Percentiles rank a stretch among this genome's conserved stretches.
These are phyloP conservation scores for Conus betulinus DNA, from an alignment of 1,140 invertebrate genomes.

Conservation along the genomic window DNA sequence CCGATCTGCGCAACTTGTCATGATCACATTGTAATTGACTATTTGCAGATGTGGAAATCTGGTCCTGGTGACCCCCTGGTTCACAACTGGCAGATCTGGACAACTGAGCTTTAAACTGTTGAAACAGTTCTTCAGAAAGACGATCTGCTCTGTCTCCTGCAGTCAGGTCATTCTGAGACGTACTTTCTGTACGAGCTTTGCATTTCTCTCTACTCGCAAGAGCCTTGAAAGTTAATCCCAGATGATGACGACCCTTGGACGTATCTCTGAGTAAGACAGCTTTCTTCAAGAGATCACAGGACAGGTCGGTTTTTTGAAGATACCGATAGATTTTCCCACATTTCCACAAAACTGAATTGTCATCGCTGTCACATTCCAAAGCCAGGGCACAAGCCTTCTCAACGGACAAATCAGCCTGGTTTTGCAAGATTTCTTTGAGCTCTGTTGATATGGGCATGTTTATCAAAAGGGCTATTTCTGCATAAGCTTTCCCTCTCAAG, in stretches of 20 bases:
- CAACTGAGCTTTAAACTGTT: neutral
- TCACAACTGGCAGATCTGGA: neutral
- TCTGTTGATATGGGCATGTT: neutral
- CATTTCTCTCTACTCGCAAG: neutral
- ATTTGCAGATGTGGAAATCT: neutral
- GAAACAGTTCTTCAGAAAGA: neutral
- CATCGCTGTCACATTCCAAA: neutral
- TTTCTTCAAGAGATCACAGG: neutral
- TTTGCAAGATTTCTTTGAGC: neutral
- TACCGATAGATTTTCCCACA: constrained; percentile 12
- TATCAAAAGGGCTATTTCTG: constrained; percentile 14
- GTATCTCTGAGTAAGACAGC: neutral
- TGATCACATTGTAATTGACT: too few species aligned
- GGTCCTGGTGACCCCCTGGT: neutral
- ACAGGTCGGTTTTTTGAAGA: neutral
- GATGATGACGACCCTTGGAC: constrained; percentile 12
- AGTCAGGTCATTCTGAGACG: neutral
- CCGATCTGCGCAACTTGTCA: too few species aligned
- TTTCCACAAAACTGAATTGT: constrained; percentile 29
- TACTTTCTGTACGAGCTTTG: neutral
- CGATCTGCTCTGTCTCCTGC: neutral
- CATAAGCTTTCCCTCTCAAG: constrained; percentile 6
- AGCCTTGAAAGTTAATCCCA: constrained; percentile 21
- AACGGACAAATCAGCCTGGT: neutral
- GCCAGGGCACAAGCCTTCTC: neutral